Conservation (phyloP, 2,113 vertebrate genomes). For the Cettia cetti region DNA sequence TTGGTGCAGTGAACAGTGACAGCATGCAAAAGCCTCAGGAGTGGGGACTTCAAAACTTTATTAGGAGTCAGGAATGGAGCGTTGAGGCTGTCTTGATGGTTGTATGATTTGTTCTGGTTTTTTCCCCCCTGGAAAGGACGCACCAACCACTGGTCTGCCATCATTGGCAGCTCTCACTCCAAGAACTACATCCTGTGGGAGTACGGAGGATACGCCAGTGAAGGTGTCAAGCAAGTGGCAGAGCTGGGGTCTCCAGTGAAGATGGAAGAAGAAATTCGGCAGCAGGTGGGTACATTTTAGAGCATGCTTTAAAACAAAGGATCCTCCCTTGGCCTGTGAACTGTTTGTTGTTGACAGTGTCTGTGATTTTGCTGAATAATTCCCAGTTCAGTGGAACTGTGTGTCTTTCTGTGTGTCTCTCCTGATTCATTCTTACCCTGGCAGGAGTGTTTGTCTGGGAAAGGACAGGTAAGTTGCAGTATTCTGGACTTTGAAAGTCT, state of each 20-base stretch:
- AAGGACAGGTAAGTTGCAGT: neutral
- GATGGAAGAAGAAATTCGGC: slow-evolving; percentile 99
- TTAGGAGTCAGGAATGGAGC: neutral
- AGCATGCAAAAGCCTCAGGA: neutral
- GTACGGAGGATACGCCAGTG: slow-evolving; percentile 89
- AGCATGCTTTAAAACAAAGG: neutral
- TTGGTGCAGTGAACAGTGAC: neutral
- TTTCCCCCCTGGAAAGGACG: slow-evolving; percentile 73
- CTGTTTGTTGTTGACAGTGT: neutral
- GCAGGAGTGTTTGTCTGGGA: neutral
- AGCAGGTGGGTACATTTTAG: slow-evolving; percentile 82
- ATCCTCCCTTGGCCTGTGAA: neutral
- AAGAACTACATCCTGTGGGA: slow-evolving; percentile 96
- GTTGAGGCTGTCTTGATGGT: neutral
- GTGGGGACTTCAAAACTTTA: neutral
- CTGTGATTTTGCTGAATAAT: neutral
- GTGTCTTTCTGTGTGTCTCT: neutral
- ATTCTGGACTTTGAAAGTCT: neutral
- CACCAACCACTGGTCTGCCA: slow-evolving; percentile 97
- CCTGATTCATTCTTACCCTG: neutral
- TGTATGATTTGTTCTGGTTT: neutral
- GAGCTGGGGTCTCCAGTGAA: slow-evolving; percentile 96
- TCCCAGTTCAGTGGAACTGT: neutral
- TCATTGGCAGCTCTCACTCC: slow-evolving; percentile 95
- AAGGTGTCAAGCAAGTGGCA: slow-evolving; percentile 93